Percentiles rank a stretch among this genome's conserved stretches.
Conservation (phyloP, 2,797 vertebrate genomes). For the Myotis planiceps region DNA sequence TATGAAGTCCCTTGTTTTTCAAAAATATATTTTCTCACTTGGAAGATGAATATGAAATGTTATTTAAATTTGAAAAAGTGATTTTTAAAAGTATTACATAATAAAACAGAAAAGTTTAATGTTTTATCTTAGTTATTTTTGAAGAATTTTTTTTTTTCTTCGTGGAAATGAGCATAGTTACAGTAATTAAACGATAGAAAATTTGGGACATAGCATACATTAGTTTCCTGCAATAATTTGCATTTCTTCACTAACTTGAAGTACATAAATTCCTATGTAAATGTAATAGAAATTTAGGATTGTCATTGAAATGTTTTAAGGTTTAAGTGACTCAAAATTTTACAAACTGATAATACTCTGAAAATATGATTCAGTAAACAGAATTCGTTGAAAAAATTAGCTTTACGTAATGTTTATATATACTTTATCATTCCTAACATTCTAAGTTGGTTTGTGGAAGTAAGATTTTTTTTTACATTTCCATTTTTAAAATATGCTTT, state of each 20-base stretch:
- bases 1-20: neutral
- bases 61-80: constrained; percentile 1
- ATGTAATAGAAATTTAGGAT: neutral
- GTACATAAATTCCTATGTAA: neutral
- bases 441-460: neutral
- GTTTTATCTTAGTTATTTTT: neutral
- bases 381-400: neutral
- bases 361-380: neutral
- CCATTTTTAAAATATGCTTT: neutral
- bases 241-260: neutral
- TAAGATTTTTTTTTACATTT: neutral
- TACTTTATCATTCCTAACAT: neutral
- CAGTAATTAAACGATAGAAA: neutral
- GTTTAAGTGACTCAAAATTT: neutral
- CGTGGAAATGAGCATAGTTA: neutral
- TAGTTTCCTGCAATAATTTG: neutral
- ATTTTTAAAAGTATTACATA: neutral
- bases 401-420: neutral
- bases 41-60: neutral
- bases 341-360: neutral
- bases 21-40: neutral
- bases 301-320: neutral
- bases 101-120: neutral
- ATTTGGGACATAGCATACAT: neutral
- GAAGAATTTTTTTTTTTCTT: constrained; percentile 12